These are phyloP conservation scores for Crossoptilon crossoptilon DNA, from an alignment of 2,797 vertebrate genomes.

Conservation along the genomic window DNA sequence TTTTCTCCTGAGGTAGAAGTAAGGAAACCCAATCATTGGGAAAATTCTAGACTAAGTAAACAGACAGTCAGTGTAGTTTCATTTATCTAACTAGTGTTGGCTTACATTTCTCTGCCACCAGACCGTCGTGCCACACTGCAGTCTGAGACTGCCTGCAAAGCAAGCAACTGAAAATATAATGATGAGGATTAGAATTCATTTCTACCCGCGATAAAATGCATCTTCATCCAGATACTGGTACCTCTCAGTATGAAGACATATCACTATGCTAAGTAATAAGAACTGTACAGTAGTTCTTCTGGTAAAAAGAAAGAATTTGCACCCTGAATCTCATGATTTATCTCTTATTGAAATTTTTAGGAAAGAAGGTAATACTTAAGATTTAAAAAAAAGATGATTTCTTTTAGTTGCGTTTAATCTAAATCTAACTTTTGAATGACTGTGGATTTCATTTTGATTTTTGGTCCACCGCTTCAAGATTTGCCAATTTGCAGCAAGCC, in stretches of 20 bases:
- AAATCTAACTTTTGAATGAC: not conserved
- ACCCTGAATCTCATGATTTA: not conserved
- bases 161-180: not conserved
- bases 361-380: not conserved
- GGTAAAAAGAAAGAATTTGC: not conserved
- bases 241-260: not conserved
- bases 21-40: not conserved
- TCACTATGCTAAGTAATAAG: not conserved
- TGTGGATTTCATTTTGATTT: not conserved
- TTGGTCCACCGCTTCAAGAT: not conserved
- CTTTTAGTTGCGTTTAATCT: not conserved
- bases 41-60: not conserved
- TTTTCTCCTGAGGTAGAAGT: not conserved
- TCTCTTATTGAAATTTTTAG: conserved; percentile 7
- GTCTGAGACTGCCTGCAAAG: not conserved
- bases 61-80: not conserved
- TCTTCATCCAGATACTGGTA: not conserved
- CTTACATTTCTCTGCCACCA: conserved; percentile 3
- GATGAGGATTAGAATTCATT: not conserved
- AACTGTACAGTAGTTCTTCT: not conserved
- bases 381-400: not conserved
- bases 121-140: not conserved
- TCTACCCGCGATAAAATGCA: not conserved
- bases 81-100: not conserved
- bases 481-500: rapidly evolving